These are phyloP conservation scores for Cottoperca gobio DNA, from an alignment of 2,797 vertebrate species.

Conservation along the genomic window DNA sequence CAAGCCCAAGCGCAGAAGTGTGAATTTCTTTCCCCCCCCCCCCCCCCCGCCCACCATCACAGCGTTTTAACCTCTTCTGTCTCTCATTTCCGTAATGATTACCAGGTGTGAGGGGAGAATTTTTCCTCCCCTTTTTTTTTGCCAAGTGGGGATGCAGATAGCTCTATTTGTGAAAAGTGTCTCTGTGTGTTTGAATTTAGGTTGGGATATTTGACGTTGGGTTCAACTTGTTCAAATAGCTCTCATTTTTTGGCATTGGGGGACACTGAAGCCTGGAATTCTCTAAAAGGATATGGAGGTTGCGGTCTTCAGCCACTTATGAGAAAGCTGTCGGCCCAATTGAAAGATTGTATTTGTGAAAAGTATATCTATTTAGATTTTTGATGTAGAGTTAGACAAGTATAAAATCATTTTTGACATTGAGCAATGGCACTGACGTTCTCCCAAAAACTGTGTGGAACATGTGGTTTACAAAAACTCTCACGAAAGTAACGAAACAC, in stretches of 20 bases:
- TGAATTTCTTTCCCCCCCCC: constrained; percentile 83
- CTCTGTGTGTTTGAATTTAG: constrained; percentile 80
- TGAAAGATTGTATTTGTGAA: constrained; percentile 51
- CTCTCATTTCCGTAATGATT: constrained; percentile 90
- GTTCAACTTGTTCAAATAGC: constrained; percentile 65
- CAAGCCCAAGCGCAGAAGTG: constrained; percentile 89
- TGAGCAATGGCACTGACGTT: constrained; percentile 26
- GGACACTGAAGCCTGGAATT: constrained; percentile 60
- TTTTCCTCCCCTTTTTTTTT: constrained; percentile 73
- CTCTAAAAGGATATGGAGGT: constrained; percentile 53
- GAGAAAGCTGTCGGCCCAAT: constrained; percentile 39
- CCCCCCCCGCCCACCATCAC: too few species aligned
- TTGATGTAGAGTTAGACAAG: constrained; percentile 34
- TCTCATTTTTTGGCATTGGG: constrained; percentile 65
- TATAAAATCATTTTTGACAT: constrained; percentile 48
- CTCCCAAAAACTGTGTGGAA: background rate
- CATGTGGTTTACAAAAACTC: constrained; percentile 26
- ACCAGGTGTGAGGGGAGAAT: constrained; percentile 88
- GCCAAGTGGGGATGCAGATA: constrained; percentile 79
- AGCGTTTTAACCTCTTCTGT: constrained; percentile 87
- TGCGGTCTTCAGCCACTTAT: constrained; percentile 47
- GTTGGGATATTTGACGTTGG: constrained; percentile 66
- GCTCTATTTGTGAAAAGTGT: constrained; percentile 82
- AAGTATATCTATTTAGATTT: constrained; percentile 52
- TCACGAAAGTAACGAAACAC: constrained; percentile 26